Evolutionary conservation across 2,797 vertebrate species (phyloP).

Genomic region (Alectoris magna): DNA sequence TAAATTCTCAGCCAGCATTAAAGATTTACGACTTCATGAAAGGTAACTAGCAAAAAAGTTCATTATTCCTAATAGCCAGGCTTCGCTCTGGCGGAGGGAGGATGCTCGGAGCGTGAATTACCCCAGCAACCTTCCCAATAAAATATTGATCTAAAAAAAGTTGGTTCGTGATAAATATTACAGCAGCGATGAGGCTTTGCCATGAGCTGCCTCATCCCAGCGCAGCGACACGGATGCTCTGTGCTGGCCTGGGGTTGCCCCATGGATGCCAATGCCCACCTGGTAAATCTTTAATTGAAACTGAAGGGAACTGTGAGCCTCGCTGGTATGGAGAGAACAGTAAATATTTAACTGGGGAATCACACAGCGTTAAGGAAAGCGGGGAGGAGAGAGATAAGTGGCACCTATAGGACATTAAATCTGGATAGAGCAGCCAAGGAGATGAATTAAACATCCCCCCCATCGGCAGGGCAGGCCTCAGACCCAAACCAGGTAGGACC

Average conservation of each 20-base stretch:
- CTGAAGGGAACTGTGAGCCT: neutral
- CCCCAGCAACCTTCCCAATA: neutral
- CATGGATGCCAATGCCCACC: too few species aligned
- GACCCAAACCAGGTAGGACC: neutral
- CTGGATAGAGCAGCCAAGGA: neutral
- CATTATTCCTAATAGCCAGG: slow-evolving; percentile 12
- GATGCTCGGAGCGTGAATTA: neutral
- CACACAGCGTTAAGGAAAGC: neutral
- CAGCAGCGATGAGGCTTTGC: neutral
- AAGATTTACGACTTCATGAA: slow-evolving; percentile 7
- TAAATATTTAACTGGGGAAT: slow-evolving; percentile 23
- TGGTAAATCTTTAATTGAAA: neutral
- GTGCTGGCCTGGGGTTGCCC: accelerated
- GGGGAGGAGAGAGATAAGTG: neutral
- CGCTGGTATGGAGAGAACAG: neutral
- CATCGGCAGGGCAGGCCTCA: neutral
- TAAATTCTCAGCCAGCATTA: neutral
- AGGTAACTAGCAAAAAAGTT: slow-evolving; percentile 46
- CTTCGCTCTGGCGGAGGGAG: neutral
- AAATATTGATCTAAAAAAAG: slow-evolving; percentile 16
- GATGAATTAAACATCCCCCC: neutral
- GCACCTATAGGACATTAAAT: neutral
- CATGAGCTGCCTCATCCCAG: neutral
- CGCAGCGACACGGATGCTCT: neutral
- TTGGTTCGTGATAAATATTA: neutral